Percentiles rank a stretch among this genome's conserved stretches.
Conservation (phyloP, 1,140 invertebrate species). For the Harpegnathos saltator region DNA sequence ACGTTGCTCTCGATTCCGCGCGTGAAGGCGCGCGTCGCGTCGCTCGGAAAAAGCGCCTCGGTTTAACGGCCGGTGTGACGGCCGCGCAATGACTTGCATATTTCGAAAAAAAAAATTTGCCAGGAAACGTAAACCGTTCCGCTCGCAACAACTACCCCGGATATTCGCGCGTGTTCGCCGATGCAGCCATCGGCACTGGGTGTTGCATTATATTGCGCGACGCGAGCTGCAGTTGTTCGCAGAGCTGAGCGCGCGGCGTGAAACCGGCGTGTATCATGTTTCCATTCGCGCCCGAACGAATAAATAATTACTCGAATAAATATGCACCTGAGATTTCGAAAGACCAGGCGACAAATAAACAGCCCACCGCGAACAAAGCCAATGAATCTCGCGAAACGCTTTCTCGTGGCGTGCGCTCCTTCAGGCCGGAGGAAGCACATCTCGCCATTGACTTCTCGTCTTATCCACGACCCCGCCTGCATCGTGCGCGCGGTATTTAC, state of each 20-base stretch:
- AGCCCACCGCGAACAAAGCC: background rate
- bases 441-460: too few species aligned
- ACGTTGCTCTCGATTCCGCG: conserved; percentile 37
- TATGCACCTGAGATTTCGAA: too few species aligned
- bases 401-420: too few species aligned
- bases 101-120: conserved; percentile 44
- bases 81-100: conserved; percentile 35
- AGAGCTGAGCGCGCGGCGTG: too few species aligned
- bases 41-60: too few species aligned
- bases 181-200: too few species aligned
- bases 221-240: background rate
- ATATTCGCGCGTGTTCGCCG: background rate
- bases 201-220: background rate
- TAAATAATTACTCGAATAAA: too few species aligned
- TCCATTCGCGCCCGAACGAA: too few species aligned
- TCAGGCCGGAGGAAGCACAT: too few species aligned
- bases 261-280: too few species aligned
- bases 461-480: too few species aligned
- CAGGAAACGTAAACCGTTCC: conserved; percentile 37
- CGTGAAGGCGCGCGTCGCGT: conserved; percentile 12
- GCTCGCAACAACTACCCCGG: conserved; percentile 1
- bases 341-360: background rate
- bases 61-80: conserved; percentile 1
- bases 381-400: background rate
- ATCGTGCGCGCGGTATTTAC: too few species aligned